Evolutionary conservation across 2,888 invertebrate species (phyloP).

Genomic region (Blastobasis lacticolella): DNA sequence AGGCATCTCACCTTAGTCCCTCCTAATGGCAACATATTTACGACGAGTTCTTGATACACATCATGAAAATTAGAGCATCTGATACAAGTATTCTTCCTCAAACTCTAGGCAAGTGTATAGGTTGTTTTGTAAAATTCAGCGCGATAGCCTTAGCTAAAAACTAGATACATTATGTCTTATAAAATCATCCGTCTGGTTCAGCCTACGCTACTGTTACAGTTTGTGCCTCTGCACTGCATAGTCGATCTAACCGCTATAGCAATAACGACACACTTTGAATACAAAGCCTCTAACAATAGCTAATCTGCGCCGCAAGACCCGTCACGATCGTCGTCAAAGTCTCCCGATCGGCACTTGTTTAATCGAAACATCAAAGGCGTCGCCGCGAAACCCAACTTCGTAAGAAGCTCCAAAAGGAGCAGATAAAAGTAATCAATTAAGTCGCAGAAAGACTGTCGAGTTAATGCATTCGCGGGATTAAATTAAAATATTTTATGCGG

Average conservation of each 20-base stretch:
- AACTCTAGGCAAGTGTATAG: too few species aligned
- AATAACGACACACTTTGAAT: not conserved
- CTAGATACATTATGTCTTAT: too few species aligned
- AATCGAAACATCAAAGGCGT: not conserved
- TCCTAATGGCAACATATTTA: too few species aligned
- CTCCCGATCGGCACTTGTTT: not conserved
- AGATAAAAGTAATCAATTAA: conserved; percentile 9
- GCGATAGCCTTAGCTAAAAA: too few species aligned
- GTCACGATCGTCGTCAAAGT: not conserved
- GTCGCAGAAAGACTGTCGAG: conserved; percentile 10
- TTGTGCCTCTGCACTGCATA: not conserved
- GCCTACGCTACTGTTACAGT: too few species aligned
- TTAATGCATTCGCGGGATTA: conserved; percentile 37
- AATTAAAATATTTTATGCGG: conserved; percentile 46
- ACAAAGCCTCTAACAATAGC: not conserved
- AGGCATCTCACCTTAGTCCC: too few species aligned
- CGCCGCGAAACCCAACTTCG: not conserved
- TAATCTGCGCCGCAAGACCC: not conserved
- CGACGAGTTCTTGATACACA: too few species aligned
- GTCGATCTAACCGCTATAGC: not conserved
- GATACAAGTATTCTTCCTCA: too few species aligned
- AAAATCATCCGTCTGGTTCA: too few species aligned
- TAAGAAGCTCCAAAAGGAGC: conserved; percentile 1
- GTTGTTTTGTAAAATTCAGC: too few species aligned
- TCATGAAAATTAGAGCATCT: too few species aligned